phyloP scores from a whole-genome alignment of 2,113 vertebrate genomes.

The Rhodinocichla rosea region DNA sequence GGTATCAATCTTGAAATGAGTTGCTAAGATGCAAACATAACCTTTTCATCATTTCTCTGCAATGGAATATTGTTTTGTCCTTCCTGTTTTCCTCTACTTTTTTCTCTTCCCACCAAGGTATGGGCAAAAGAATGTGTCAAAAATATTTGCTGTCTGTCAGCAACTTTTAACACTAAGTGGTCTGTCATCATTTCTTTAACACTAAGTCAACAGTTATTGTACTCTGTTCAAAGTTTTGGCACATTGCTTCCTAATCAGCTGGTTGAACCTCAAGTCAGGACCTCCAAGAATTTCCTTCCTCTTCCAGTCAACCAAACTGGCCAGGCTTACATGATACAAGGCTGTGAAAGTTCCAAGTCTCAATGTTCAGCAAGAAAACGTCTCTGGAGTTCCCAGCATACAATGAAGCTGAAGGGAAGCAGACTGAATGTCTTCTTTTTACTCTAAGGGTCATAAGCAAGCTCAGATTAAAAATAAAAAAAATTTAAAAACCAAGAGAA shows the following conservation, averaged over 20 bases:
- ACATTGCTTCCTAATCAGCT: background rate
- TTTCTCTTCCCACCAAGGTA: background rate
- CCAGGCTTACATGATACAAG: background rate
- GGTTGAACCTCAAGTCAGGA: background rate
- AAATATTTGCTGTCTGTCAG: background rate
- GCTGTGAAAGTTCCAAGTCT: background rate
- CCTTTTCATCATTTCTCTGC: background rate
- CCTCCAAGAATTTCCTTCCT: background rate
- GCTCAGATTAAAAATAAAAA: background rate
- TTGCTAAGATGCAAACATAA: background rate
- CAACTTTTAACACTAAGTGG: background rate
- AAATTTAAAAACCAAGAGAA: background rate
- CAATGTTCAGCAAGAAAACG: rapidly evolving
- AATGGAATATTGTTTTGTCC: background rate
- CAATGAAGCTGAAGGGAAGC: background rate
- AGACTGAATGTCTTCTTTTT: background rate
- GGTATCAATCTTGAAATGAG: constrained; percentile 21
- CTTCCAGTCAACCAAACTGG: background rate
- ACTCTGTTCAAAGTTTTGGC: background rate
- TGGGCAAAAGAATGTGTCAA: background rate
- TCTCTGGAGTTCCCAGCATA: rapidly evolving
- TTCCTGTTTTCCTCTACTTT: background rate
- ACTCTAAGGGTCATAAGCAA: background rate
- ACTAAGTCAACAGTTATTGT: background rate
- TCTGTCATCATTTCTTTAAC: background rate